Conservation (phyloP, 64 coral and sea anemone species). For the Stichodactyla helianthus region DNA sequence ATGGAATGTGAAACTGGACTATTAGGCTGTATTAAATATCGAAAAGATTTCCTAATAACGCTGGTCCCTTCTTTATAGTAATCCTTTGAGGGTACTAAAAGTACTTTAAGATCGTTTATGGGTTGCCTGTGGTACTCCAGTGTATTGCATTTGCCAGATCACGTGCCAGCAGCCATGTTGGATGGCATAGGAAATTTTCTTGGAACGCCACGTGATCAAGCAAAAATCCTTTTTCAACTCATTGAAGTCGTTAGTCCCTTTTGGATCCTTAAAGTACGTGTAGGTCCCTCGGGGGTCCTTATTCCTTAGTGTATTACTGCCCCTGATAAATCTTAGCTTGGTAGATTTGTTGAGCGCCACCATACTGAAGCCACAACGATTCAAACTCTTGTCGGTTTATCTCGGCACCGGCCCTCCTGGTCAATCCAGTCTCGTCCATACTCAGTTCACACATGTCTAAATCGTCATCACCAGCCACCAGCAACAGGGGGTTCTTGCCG, state of each 20-base stretch:
- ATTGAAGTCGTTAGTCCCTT: background rate
- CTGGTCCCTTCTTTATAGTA: background rate
- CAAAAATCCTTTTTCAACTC: too few relatives aligned
- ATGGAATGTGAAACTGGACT: too few relatives aligned
- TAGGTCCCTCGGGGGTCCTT: background rate
- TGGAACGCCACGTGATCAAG: too few relatives aligned
- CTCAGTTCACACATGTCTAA: slow-evolving; percentile 98
- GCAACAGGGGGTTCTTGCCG: slow-evolving; percentile 52
- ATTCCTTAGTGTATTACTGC: background rate
- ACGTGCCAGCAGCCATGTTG: background rate
- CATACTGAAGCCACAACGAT: slow-evolving; percentile 54
- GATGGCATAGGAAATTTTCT: background rate
- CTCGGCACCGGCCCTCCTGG: slow-evolving; percentile 68
- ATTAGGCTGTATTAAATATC: background rate
- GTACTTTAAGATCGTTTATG: background rate
- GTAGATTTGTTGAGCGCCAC: slow-evolving; percentile 55
- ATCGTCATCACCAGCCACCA: slow-evolving; percentile 90
- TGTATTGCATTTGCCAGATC: background rate
- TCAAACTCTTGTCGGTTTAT: slow-evolving; percentile 82
- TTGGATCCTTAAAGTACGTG: background rate
- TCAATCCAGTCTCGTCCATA: slow-evolving; percentile 83
- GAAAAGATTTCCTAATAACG: background rate
- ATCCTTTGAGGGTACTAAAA: background rate
- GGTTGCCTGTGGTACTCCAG: too few relatives aligned
- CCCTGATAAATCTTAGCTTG: slow-evolving; percentile 71